Evolutionary conservation across 2,888 invertebrate genomes (phyloP).

Genomic region (Oscheius onirici): DNA sequence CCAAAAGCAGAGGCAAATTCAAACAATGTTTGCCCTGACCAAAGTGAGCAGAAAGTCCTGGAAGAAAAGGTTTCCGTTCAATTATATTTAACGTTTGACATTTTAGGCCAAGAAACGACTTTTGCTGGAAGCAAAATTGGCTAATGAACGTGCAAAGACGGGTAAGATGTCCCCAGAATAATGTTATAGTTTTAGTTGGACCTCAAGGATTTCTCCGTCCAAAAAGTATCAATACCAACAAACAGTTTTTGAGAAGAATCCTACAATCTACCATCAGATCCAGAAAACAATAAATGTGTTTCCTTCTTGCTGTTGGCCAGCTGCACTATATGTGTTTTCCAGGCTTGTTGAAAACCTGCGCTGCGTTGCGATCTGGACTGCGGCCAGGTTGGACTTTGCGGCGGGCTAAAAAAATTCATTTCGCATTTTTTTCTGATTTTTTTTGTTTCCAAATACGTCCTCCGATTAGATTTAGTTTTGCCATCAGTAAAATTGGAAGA

Average conservation of each 20-base stretch:
- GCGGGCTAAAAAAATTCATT: too few species aligned
- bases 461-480: too few species aligned
- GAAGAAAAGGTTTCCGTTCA: conserved; percentile 1
- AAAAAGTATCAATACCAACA: conserved; percentile 53
- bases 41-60: conserved; percentile 1
- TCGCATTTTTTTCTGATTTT: too few species aligned
- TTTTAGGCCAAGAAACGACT: conserved; percentile 5
- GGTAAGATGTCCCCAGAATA: background rate
- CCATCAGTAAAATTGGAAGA: too few species aligned
- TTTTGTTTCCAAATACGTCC: too few species aligned
- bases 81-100: background rate
- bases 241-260: conserved; percentile 50
- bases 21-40: background rate
- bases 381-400: too few species aligned
- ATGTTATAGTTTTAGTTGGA: background rate
- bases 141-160: background rate
- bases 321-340: too few species aligned
- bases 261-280: conserved; percentile 24
- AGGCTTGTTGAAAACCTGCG: too few species aligned
- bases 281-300: conserved; percentile 9
- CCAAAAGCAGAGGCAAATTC: conserved; percentile 20
- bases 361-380: too few species aligned
- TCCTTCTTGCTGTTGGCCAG: too few species aligned
- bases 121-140: conserved; percentile 8
- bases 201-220: conserved; percentile 60